A percentile compares a stretch with the other conserved stretches of the same genome.
Evolutionary conservation across 2,797 vertebrate genomes (phyloP).

Genomic region (Tiaroga cobitis): DNA sequence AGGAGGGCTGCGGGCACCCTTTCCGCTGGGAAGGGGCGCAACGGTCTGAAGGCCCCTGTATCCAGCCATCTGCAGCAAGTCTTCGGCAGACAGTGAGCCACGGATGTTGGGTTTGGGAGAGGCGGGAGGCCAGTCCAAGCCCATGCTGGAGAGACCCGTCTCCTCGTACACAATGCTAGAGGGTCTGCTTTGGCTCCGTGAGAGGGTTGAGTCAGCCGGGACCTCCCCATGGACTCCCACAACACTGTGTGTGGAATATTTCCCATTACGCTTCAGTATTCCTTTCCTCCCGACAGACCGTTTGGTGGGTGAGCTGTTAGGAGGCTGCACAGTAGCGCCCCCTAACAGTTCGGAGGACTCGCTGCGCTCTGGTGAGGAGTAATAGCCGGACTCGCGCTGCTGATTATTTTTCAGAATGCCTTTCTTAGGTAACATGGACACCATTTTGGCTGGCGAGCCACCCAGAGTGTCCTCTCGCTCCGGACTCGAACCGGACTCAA

Average conservation of each 20-base stretch:
- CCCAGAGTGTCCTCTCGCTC: slow-evolving; percentile 69
- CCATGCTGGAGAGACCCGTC: slow-evolving; percentile 79
- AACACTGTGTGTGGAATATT: slow-evolving; percentile 81
- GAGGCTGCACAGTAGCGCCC: slow-evolving; percentile 45
- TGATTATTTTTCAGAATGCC: slow-evolving; percentile 84
- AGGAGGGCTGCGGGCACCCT: slow-evolving; percentile 83
- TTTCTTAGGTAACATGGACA: slow-evolving; percentile 82
- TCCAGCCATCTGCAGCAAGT: slow-evolving; percentile 93
- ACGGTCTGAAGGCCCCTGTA: slow-evolving; percentile 89
- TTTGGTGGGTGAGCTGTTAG: slow-evolving; percentile 66
- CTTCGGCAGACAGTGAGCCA: slow-evolving; percentile 93
- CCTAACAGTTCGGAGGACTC: slow-evolving; percentile 59
- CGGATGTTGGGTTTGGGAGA: slow-evolving; percentile 85
- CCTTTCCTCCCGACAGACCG: slow-evolving; percentile 79
- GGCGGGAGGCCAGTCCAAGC: slow-evolving; percentile 88
- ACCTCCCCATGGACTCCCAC: slow-evolving; percentile 58
- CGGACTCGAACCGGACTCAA: slow-evolving; percentile 70
- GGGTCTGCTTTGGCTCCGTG: slow-evolving; percentile 71
- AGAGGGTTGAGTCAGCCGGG: slow-evolving; percentile 44
- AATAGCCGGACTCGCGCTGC: slow-evolving; percentile 75
- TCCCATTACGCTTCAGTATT: slow-evolving; percentile 85
- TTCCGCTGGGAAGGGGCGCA: slow-evolving; percentile 84
- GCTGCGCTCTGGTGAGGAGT: slow-evolving; percentile 72
- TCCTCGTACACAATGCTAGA: slow-evolving; percentile 83
- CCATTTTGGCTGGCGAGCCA: slow-evolving; percentile 70